phyloP scores from a whole-genome alignment of 2,113 vertebrate genomes.

The Crotalus tigris region DNA sequence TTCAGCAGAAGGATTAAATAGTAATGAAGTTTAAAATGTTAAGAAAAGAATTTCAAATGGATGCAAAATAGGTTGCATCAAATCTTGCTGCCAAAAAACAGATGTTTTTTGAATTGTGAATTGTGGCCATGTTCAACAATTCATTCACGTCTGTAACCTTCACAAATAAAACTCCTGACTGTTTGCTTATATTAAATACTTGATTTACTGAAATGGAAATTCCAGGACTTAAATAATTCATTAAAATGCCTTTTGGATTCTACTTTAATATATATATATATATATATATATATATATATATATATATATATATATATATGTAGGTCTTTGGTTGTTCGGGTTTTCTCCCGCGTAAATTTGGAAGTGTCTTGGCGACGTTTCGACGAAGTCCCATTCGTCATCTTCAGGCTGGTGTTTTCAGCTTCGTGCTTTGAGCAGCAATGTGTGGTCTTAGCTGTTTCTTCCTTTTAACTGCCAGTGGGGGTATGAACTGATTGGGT shows the following conservation, averaged over 20 bases:
- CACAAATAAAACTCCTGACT: conserved; percentile 16
- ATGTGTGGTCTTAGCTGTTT: too few species aligned
- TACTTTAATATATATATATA: conserved; percentile 5
- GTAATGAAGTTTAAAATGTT: not conserved
- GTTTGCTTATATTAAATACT: conserved; percentile 21
- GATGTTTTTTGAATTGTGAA: not conserved
- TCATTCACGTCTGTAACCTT: conserved; percentile 32
- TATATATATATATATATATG: too few species aligned
- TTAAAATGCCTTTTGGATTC: conserved; percentile 21
- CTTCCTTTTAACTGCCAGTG: too few species aligned
- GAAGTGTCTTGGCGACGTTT: too few species aligned
- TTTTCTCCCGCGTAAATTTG: too few species aligned
- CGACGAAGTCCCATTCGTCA: too few species aligned
- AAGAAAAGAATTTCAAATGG: accelerated
- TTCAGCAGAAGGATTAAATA: not conserved
- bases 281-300: too few species aligned
- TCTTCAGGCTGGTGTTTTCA: too few species aligned
- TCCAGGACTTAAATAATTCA: conserved; percentile 24
- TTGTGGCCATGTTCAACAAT: not conserved
- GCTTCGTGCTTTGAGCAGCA: too few species aligned
- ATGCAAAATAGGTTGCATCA: not conserved
- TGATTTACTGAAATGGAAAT: conserved; percentile 13
- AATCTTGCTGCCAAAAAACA: not conserved
- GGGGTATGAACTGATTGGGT: too few species aligned
- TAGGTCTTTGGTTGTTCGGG: too few species aligned